Evolutionary conservation across 2,797 vertebrate genomes (phyloP), one percentile per base, ranked within the genome.

Genomic region (Micropoecilia bifurca): DNA sequence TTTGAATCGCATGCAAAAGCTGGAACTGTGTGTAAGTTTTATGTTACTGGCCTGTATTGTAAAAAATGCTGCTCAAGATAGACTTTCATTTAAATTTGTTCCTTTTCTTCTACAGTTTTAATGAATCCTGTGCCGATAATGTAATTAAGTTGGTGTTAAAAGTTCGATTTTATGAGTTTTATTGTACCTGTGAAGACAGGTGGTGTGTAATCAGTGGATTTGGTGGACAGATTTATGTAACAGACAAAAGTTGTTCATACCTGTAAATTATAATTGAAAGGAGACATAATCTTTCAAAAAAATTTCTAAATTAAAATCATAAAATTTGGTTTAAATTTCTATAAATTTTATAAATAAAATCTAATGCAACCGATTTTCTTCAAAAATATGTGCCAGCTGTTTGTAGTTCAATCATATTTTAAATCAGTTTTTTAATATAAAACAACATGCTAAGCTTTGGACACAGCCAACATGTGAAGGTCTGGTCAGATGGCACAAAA

Each of bases 1-100:
- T 99, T 99, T 80, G 98, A 99, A 92, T 99, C 98, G 3, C 98
- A 99, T 80, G 97, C 98, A 84, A 99, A 98, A 96, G 97, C 98
- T 90, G 98, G 98, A 92, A 99, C 98, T 0, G 98, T 99, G 89
- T 96, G 98, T 99, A 96, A 97, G 98, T 99, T 41, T 77, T 79
- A 6, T 36, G 45, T 76, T 73, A 71, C 66, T 76, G 7, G 0
- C 30, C 4, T 4, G 30, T 48, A 48, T 16, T 55, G 55, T 9
- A 73, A 61, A 41, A 41, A 71, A 16, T 66, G 25, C 46, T 7
- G 2, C 69, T 48, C 7, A 48, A 12, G 48, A 33, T 45, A 1
- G n/a, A 47, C 43, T 18, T 28, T 28, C 47, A 33, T 1, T 48
- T 3, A 22, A 73, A 36, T 73, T 36, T n/a, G 22, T 36, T 22